Base-by-base conservation (phyloP, 2,113 vertebrate genomes). In the Holacanthus passer region DNA sequence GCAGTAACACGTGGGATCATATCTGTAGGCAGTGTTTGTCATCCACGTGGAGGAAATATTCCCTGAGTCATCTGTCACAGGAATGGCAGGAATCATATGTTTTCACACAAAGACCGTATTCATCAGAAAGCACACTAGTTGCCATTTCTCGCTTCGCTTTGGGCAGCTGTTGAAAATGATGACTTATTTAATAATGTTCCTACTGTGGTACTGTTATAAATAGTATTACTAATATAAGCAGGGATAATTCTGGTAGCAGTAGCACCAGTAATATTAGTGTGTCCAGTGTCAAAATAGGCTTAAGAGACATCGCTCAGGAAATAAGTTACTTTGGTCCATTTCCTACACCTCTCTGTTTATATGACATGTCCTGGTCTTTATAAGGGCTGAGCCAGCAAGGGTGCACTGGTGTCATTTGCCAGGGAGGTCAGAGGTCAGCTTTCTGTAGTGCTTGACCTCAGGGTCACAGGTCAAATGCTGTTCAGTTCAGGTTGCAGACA, bases 21-120 rank as follows among this genome's bases (percentile, higher is more conserved):
- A 60, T 75, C 70, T 43, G 83, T 47, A 43, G 78, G 81, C 35
- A 27, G 50, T 5, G 20, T 48, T 76, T 81, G 37, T 67, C 37
- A 12, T 72, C 50, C 85, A 63, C 48, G 5, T 79, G 74, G 81
- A 66, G 10, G 72, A 71, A 83, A 9, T 70, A 64, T 77, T 80
- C 56, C 58, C 65, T 10, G 39, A 83, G 77, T 83, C 86, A 80
- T 80, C 79, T 35, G 37, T 77, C 56, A n/a, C 35, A 73, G 65
- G 69, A 85, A 64, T 63, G 53, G n/a, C 58, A 81, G 63, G 35
- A 83, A 79, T 77, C 50, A 62, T 83, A 83, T 73, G 71, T 83
- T 85, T 72, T 64, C 50, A 73, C 39, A 88, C 79, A 90, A 89
- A 70, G 74, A 35, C 16, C 31, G 37, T 14, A 85, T 90, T 90